A percentile compares a stretch with the other conserved stretches of the same genome.
Conservation (phyloP, 2,113 vertebrate genomes). For the Serilophus lunatus region DNA sequence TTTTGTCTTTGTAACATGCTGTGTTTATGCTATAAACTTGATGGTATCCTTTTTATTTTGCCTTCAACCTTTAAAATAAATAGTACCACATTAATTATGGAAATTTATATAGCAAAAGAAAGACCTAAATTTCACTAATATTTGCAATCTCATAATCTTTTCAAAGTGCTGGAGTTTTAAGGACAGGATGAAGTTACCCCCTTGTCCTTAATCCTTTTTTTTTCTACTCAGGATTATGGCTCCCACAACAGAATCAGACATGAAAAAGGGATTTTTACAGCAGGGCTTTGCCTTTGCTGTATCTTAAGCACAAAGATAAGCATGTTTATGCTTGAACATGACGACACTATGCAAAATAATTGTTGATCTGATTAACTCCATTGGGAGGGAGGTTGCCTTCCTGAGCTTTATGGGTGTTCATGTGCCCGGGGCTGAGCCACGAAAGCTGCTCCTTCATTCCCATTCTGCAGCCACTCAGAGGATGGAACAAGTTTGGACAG, state of each 20-base stretch:
- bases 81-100: background rate
- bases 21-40: background rate
- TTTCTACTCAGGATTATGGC: background rate
- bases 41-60: background rate
- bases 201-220: background rate
- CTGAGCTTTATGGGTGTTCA: constrained; percentile 42
- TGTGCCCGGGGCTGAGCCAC: background rate
- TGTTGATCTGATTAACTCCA: constrained; percentile 37
- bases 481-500: constrained; percentile 55
- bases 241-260: background rate
- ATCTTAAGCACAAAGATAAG: background rate
- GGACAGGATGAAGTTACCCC: background rate
- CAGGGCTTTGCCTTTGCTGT: background rate
- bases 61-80: background rate
- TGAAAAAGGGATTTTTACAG: background rate
- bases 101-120: background rate
- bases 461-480: background rate
- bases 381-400: constrained; percentile 8
- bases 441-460: background rate
- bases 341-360: constrained; percentile 39
- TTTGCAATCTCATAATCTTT: background rate
- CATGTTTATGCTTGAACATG: constrained; percentile 61
- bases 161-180: background rate
- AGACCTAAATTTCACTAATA: background rate
- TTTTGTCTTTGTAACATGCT: background rate